These are phyloP conservation scores for Ectobius pallidus DNA, from an alignment of 2,888 invertebrate species.

Conservation along the genomic window DNA sequence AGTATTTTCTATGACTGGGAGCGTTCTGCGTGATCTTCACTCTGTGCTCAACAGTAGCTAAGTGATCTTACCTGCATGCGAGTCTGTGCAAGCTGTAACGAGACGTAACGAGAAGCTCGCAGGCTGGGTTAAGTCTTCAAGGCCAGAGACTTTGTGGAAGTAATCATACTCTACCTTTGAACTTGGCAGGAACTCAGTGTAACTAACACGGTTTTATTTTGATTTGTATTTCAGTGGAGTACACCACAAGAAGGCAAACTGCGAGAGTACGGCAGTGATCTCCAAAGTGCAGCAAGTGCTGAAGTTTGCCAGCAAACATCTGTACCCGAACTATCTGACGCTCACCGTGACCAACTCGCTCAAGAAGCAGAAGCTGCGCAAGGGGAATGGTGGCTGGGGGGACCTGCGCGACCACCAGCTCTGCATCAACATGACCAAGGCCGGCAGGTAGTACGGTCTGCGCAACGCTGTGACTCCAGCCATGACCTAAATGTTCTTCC, in stretches of 20 bases:
- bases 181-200: no score
- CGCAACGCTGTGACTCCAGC: not conserved
- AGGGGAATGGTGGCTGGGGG: constrained; percentile 98
- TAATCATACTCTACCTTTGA: no score
- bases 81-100: no score
- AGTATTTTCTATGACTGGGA: no score
- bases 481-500: not conserved
- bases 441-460: constrained; percentile 51
- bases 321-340: constrained; percentile 73
- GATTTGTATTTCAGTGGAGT: constrained; percentile 75
- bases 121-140: no score
- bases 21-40: no score
- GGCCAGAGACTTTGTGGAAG: no score
- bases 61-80: no score
- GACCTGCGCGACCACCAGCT: constrained; percentile 86
- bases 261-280: constrained; percentile 83
- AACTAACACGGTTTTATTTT: no score
- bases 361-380: constrained; percentile 72
- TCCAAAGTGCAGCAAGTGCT: constrained; percentile 83
- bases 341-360: constrained; percentile 70
- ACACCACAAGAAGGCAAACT: constrained; percentile 92
- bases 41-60: no score
- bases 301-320: constrained; percentile 70
- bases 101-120: no score
- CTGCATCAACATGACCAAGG: constrained; percentile 74